Percentiles rank a stretch among this genome's conserved stretches.
Conservation (phyloP, 2,888 invertebrate species). For the Pimpla rufipes region DNA sequence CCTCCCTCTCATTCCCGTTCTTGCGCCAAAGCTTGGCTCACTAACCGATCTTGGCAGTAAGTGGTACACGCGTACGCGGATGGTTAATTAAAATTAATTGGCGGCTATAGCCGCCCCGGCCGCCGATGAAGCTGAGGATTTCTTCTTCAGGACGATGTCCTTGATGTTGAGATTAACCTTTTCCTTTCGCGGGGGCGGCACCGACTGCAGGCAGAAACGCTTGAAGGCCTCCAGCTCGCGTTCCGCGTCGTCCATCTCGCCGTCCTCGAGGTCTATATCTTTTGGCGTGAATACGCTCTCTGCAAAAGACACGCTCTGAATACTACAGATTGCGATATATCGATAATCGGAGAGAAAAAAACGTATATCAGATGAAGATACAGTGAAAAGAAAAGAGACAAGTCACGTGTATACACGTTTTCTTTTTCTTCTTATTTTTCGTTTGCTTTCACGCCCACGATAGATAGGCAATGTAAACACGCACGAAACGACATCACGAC, state of each 20-base stretch:
- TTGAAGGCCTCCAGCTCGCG: constrained; percentile 95
- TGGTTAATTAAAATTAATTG: constrained; percentile 75
- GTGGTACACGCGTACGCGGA: constrained; percentile 42
- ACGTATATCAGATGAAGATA: constrained; percentile 9
- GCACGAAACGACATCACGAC: constrained; percentile 1
- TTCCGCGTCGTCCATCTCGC: constrained; percentile 92
- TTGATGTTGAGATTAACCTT: constrained; percentile 93
- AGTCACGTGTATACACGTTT: neutral
- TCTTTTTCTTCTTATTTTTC: constrained; percentile 18
- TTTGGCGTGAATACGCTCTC: constrained; percentile 93
- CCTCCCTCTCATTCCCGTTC: constrained; percentile 23
- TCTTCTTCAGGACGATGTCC: constrained; percentile 90
- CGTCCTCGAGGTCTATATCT: constrained; percentile 92
- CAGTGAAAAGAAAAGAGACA: neutral
- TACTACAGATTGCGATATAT: constrained; percentile 75
- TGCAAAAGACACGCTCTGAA: constrained; percentile 83
- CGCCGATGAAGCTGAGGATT: constrained; percentile 82
- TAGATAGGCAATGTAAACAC: constrained; percentile 4
- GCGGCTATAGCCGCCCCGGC: constrained; percentile 79
- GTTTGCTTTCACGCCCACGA: constrained; percentile 22
- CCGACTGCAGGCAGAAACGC: constrained; percentile 94
- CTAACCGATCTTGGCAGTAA: constrained; percentile 59
- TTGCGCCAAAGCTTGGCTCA: constrained; percentile 36
- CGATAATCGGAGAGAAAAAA: constrained; percentile 51
- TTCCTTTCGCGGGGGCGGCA: constrained; percentile 91